phyloP scores from a whole-genome alignment of 2,888 invertebrate genomes.

The Leucozona laternaria region DNA sequence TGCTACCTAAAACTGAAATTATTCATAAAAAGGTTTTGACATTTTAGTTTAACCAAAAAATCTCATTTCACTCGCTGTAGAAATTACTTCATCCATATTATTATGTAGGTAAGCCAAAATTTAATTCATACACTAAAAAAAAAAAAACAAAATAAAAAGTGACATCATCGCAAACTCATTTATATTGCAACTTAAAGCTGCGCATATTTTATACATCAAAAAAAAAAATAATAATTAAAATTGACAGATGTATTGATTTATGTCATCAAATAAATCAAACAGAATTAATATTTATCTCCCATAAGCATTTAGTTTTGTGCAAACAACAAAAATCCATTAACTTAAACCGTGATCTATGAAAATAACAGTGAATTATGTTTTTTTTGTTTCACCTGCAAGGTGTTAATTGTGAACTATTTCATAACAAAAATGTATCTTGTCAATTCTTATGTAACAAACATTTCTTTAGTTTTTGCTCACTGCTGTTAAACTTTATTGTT shows the following conservation, averaged over 20 bases:
- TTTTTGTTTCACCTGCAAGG: slow-evolving; percentile 1
- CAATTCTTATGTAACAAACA: slow-evolving; percentile 18
- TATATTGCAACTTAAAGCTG: slow-evolving; percentile 6
- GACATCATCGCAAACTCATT: slow-evolving; percentile 9
- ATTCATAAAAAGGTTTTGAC: not conserved
- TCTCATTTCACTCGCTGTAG: not conserved
- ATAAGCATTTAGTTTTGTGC: slow-evolving; percentile 7
- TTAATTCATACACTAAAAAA: not conserved
- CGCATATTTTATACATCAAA: not conserved
- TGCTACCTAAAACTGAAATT: not conserved
- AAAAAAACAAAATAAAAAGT: not conserved
- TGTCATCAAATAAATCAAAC: slow-evolving; percentile 46
- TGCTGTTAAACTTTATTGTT: slow-evolving; percentile 12
- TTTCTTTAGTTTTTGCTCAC: slow-evolving; percentile 11
- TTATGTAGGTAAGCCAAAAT: not conserved
- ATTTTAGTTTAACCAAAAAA: not conserved
- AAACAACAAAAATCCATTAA: slow-evolving; percentile 42
- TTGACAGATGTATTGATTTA: slow-evolving; percentile 28
- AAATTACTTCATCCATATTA: not conserved
- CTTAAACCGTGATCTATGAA: not conserved
- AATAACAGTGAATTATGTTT: slow-evolving; percentile 17
- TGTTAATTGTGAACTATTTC: slow-evolving; percentile 59
- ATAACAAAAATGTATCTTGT: slow-evolving; percentile 26
- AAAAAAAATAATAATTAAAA: not conserved
- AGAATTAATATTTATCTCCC: slow-evolving; percentile 13